A percentile compares a stretch with the other conserved stretches of the same genome.
Evolutionary conservation across 2,113 vertebrate species (phyloP).

Genomic region (Meles meles): DNA sequence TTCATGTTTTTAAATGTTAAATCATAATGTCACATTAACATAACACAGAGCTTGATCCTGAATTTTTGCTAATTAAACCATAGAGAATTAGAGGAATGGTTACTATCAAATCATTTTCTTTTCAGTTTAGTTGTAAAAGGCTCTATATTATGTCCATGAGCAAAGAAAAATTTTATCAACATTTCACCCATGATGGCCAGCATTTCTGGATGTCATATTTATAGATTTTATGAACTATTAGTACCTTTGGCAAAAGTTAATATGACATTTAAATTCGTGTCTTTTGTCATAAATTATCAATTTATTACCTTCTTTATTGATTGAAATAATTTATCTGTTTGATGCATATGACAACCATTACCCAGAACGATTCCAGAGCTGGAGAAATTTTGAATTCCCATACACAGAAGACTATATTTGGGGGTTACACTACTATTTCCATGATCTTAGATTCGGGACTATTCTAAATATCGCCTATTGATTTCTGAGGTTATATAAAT

Average conservation of each 20-base stretch:
- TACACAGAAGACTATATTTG: background rate
- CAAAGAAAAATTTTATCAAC: background rate
- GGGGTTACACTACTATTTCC: background rate
- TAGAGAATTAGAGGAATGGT: background rate
- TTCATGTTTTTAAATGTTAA: constrained; percentile 13
- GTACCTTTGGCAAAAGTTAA: background rate
- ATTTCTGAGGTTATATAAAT: background rate
- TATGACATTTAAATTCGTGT: background rate
- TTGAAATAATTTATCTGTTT: background rate
- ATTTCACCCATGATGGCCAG: background rate
- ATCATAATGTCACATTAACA: constrained; percentile 6
- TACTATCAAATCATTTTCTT: constrained; percentile 19
- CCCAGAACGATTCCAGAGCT: background rate
- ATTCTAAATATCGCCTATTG: background rate
- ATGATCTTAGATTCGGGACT: background rate
- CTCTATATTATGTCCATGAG: background rate
- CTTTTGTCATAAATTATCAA: background rate
- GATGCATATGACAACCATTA: background rate
- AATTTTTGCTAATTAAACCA: constrained; percentile 34
- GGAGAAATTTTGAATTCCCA: background rate
- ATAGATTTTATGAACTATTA: constrained; percentile 9
- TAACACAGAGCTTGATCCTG: background rate
- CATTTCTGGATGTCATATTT: background rate
- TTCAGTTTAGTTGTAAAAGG: background rate
- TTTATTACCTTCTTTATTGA: background rate